Conservation (phyloP, 2,797 vertebrate species). For the Micrastur ruficollis region DNA sequence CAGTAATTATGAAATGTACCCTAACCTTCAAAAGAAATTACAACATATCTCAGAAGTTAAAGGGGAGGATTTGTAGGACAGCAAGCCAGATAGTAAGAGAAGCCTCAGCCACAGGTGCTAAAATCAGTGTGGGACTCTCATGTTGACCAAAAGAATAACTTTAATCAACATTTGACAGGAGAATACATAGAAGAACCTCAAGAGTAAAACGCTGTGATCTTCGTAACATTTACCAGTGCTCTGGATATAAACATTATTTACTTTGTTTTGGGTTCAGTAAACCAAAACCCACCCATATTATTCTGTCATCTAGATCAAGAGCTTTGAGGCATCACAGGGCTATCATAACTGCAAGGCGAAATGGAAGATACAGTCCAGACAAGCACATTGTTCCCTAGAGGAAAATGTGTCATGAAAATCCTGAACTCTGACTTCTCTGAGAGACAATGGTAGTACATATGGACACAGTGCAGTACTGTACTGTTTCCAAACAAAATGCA, state of each 20-base stretch:
- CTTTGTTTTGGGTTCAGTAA: neutral
- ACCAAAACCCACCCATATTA: neutral
- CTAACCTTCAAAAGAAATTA: neutral
- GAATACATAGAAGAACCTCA: neutral
- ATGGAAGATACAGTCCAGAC: neutral
- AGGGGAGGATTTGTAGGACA: neutral
- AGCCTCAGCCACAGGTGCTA: neutral
- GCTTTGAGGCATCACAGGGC: neutral
- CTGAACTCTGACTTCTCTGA: neutral
- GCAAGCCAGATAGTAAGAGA: neutral
- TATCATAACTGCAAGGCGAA: neutral
- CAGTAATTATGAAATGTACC: neutral
- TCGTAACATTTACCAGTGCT: neutral
- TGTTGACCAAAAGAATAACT: neutral
- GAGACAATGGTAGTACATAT: neutral
- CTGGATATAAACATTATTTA: neutral
- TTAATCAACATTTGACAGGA: neutral
- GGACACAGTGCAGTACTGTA: neutral
- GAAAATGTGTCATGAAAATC: neutral
- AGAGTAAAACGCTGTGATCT: neutral
- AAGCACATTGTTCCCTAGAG: neutral
- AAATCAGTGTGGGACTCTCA: neutral
- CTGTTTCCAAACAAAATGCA: neutral
- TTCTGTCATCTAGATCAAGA: neutral
- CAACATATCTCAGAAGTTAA: neutral